phyloP scores from a whole-genome alignment of 2,113 vertebrate species.

The Pogona vitticeps region DNA sequence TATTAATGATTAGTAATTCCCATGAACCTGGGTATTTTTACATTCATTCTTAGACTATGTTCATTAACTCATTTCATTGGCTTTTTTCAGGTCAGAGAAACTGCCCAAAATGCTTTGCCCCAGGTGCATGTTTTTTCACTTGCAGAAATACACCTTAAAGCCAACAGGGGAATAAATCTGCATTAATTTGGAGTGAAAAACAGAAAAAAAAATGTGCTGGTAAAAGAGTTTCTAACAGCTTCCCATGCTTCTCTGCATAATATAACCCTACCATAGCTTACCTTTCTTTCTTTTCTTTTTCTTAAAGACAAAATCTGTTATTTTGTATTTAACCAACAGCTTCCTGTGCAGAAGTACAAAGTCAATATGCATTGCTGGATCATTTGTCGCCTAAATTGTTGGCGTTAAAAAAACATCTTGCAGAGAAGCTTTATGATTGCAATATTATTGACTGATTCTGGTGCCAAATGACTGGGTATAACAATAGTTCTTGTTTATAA shows the following conservation, averaged over 20 bases:
- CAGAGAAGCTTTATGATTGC: not conserved
- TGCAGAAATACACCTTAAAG: not conserved
- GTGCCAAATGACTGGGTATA: not conserved
- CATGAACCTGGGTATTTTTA: too few species aligned
- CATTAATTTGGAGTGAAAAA: not conserved
- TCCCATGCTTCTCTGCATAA: not conserved
- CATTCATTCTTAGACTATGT: too few species aligned
- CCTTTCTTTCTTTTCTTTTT: not conserved
- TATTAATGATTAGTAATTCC: too few species aligned
- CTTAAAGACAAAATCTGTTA: too few species aligned
- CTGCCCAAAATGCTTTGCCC: not conserved
- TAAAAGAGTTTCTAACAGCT: not conserved
- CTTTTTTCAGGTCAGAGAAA: too few species aligned
- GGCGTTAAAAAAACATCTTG: not conserved
- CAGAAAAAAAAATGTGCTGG: not conserved
- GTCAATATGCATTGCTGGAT: conserved; percentile 1
- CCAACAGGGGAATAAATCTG: not conserved
- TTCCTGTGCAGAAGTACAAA: not conserved
- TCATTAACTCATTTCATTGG: too few species aligned
- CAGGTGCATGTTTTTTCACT: not conserved
- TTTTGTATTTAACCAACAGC: not conserved
- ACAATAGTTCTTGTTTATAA: not conserved
- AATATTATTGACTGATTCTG: not conserved
- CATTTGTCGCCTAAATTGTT: not conserved
- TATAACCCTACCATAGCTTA: not conserved